Percentiles rank a stretch among this genome's conserved stretches.
These are phyloP conservation scores for Fragum sueziense DNA, from an alignment of 2,888 invertebrate species.

Conservation along the genomic window DNA sequence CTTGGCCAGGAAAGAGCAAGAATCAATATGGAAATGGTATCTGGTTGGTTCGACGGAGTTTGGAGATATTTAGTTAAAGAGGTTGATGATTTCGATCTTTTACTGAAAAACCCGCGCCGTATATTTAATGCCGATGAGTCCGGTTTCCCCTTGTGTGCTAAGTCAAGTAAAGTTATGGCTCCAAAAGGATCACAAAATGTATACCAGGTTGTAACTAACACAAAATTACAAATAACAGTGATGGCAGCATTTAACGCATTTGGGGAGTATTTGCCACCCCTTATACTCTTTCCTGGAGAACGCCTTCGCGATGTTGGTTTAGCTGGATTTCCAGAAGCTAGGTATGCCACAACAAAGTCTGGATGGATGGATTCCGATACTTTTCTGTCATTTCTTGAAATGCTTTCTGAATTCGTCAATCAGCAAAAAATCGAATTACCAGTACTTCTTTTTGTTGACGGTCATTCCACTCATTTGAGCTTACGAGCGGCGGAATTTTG, in stretches of 20 bases:
- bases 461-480: slow-evolving; percentile 42
- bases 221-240: slow-evolving; percentile 48
- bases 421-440: slow-evolving; percentile 10
- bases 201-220: slow-evolving; percentile 28
- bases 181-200: slow-evolving; percentile 22
- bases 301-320: slow-evolving; percentile 38
- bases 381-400: slow-evolving; percentile 29
- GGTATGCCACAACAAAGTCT: slow-evolving; percentile 16
- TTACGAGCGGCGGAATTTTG: slow-evolving; percentile 30
- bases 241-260: slow-evolving; percentile 43
- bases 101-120: slow-evolving; percentile 28
- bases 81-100: slow-evolving; percentile 7
- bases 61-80: slow-evolving; percentile 13
- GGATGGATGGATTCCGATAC: slow-evolving; percentile 52
- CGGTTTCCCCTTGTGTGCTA: slow-evolving; percentile 26
- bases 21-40: neutral
- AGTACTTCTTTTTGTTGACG: slow-evolving; percentile 41
- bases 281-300: slow-evolving; percentile 52
- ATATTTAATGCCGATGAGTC: slow-evolving; percentile 35
- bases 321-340: slow-evolving; percentile 34
- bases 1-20: slow-evolving; percentile 25
- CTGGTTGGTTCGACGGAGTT: slow-evolving; percentile 6
- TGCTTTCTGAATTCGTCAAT: neutral
- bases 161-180: slow-evolving; percentile 20
- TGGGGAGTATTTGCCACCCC: slow-evolving; percentile 37